These are phyloP conservation scores for Pteruthius melanotis DNA, from an alignment of 2,113 vertebrate species.

Conservation along the genomic window DNA sequence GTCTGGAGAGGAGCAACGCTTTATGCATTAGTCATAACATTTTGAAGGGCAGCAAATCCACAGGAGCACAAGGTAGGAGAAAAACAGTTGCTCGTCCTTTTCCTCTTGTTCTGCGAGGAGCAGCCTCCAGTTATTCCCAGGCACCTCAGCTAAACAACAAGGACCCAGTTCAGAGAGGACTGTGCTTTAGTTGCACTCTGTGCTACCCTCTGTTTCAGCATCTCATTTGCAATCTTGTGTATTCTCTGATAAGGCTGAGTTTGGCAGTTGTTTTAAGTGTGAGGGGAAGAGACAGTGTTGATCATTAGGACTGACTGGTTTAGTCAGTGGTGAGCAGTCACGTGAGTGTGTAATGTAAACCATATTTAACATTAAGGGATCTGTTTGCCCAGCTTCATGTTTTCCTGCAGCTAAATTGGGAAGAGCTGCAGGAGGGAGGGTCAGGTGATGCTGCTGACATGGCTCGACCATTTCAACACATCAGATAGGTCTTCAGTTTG, in stretches of 20 bases:
- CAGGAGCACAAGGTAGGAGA: neutral
- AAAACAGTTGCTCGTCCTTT: neutral
- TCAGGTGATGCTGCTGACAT: neutral
- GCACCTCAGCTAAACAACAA: neutral
- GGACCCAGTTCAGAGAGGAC: neutral
- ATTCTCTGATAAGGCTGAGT: neutral
- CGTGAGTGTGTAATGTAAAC: neutral
- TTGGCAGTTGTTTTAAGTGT: neutral
- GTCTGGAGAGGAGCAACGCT: neutral
- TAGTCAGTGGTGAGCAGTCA: neutral
- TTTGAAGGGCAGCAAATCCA: constrained; percentile 27
- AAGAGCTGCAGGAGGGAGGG: neutral
- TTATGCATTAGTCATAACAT: constrained; percentile 26
- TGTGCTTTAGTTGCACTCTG: neutral
- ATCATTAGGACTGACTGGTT: neutral
- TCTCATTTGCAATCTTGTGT: neutral
- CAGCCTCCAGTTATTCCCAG: neutral
- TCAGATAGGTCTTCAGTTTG: neutral
- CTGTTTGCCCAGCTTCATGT: neutral
- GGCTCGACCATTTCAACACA: neutral
- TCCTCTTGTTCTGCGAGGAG: neutral
- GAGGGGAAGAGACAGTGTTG: neutral
- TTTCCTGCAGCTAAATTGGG: neutral
- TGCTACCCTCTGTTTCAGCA: neutral
- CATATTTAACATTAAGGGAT: neutral